Conservation (phyloP, 2,113 vertebrate genomes). For the Ameiurus melas region DNA sequence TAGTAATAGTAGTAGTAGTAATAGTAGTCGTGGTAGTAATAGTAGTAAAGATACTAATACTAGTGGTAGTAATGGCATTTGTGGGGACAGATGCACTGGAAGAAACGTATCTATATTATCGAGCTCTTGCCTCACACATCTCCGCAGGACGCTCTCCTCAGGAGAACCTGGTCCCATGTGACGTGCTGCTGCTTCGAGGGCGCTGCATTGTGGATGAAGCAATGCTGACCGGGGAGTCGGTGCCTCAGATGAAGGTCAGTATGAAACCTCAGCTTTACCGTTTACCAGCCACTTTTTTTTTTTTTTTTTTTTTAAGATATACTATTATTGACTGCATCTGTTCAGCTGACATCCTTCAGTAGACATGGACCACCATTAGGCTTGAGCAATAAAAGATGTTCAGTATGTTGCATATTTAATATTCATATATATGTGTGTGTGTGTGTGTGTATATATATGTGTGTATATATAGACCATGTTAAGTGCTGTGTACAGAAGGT, state of each 20-base stretch:
- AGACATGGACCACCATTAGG: not conserved
- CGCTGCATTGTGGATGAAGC: constrained; percentile 95
- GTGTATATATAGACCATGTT: no score
- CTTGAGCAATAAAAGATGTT: not conserved
- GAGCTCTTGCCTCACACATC: not conserved
- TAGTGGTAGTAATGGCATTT: no score
- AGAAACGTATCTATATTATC: not conserved
- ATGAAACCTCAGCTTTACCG: not conserved
- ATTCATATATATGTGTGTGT: no score
- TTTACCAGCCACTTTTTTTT: not conserved
- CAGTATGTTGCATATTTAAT: no score
- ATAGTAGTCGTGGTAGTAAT: no score
- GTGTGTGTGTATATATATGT: no score
- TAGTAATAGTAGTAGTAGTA: no score
- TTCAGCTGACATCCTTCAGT: not conserved
- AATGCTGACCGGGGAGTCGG: constrained; percentile 95
- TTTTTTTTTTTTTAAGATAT: not conserved
- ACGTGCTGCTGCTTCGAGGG: constrained; percentile 87
- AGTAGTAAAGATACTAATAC: no score
- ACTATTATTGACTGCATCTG: not conserved
- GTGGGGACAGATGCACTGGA: no score
- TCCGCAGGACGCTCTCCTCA: constrained; percentile 86
- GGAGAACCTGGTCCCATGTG: constrained; percentile 92
- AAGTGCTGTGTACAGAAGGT: no score
- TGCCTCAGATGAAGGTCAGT: constrained; percentile 94